These are phyloP conservation scores for Gnathonemus echidnorhynchus DNA, from an alignment of 2,113 vertebrate genomes.

Conservation along the genomic window DNA sequence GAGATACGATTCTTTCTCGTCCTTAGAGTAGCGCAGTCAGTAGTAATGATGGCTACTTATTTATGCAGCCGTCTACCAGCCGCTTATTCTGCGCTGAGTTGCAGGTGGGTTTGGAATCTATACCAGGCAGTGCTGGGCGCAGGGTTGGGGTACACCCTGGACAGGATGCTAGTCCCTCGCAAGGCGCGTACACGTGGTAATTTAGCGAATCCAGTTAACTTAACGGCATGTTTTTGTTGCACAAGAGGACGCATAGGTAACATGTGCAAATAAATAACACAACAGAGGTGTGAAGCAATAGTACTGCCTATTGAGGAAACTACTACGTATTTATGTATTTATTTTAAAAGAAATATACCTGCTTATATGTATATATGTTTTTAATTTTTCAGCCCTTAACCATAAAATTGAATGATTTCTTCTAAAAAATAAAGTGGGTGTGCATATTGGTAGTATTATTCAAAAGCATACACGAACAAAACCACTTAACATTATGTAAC, in stretches of 20 bases:
- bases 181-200: not conserved
- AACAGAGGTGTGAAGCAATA: not conserved
- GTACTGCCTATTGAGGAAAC: not conserved
- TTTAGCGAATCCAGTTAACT: not conserved
- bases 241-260: not conserved
- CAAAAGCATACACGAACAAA: not conserved
- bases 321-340: not conserved
- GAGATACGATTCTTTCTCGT: not conserved
- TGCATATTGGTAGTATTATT: not conserved
- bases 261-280: not conserved
- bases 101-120: not conserved
- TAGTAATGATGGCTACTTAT: not conserved
- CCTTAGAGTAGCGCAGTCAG: not conserved
- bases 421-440: not conserved
- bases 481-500: not conserved
- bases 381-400: not conserved
- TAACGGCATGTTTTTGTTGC: not conserved
- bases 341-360: not conserved
- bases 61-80: not conserved
- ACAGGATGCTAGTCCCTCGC: not conserved
- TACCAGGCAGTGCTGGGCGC: not conserved
- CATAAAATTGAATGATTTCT: not conserved
- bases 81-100: not conserved
- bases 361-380: not conserved
- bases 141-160: not conserved